Evolutionary conservation across 2,113 vertebrate genomes (phyloP), one percentile per base, ranked within the genome.

Genomic region (Terrapene triunguis): DNA sequence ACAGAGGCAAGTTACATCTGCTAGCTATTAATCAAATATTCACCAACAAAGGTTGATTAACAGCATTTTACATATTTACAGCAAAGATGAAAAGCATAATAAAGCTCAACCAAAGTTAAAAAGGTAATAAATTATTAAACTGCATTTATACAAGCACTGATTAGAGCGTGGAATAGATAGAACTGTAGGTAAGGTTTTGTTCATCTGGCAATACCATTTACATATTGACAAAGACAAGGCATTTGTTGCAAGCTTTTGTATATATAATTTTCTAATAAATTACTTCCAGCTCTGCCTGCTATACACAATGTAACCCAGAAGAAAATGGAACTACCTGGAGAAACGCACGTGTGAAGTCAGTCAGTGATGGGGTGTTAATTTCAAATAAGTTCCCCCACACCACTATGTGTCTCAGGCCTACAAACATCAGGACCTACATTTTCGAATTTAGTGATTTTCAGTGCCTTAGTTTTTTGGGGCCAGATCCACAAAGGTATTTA

Each of bases 41-140:
- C 95, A 83, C 94, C 94, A 97, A 98, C 95, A 97, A 98, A 97
- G 87, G 92, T 95, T 98, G 97, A 97, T 98, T 96, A 97, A 96
- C 89, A 38, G 83, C 80, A 47, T 91, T 97, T 97, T 97, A 90
- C 92, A 94, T 96, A 97, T 96, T 97, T 98, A 97, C 97, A 95
- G 88, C 94, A 57, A 90, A 95, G 96, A 90, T 86, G 83, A 95
- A 97, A 97, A 96, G 87, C 91, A 96, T 89, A 97, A 96, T 96
- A 93, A 96, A 96, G 89, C 93, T 93, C 95, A 94, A 84, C 84
- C 1, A 25, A 96, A 97, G 72, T 74, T 89, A 98, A 87, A 44
- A 88, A 62, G 82, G 84, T 59, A 95, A 97, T 94, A 97, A 97
- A 93, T 97, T 89, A 95, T 96, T 96, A 93, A 98, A 97, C 95